Conservation (phyloP, 1,140 invertebrate species). For the Ostrea edulis region DNA sequence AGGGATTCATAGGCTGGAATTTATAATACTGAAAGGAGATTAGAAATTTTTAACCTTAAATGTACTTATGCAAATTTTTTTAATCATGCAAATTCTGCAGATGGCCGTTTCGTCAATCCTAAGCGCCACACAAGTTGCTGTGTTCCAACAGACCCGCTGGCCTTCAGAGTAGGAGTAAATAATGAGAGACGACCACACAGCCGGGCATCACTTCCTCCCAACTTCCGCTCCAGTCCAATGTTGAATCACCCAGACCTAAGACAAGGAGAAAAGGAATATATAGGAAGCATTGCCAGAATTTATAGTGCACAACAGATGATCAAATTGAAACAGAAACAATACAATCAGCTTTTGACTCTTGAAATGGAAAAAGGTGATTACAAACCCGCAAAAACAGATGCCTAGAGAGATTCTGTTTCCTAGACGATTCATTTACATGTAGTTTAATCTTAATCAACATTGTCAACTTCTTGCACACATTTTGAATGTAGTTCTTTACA, state of each 20-base stretch:
- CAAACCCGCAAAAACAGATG: not conserved
- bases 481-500: not conserved
- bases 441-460: no score
- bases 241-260: conserved; percentile 58
- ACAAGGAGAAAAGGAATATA: conserved; percentile 60
- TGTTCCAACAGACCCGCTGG: conserved; percentile 48
- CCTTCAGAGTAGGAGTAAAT: conserved; percentile 41
- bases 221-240: conserved; percentile 46
- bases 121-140: conserved; percentile 60
- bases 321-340: conserved; percentile 63
- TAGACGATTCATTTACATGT: no score
- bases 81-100: conserved; percentile 36
- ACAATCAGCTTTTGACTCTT: conserved; percentile 59
- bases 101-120: conserved; percentile 61
- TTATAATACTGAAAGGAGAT: no score
- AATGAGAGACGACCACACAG: conserved; percentile 9
- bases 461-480: not conserved
- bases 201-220: conserved; percentile 35
- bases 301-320: conserved; percentile 64
- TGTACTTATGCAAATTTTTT: no score
- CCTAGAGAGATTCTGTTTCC: no score
- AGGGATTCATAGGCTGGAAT: no score
- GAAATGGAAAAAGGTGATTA: conserved; percentile 62
- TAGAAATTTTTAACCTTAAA: no score
- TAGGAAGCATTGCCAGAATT: conserved; percentile 62